phyloP scores from a whole-genome alignment of 2,888 invertebrate genomes.

The Eremobia ochroleuca region DNA sequence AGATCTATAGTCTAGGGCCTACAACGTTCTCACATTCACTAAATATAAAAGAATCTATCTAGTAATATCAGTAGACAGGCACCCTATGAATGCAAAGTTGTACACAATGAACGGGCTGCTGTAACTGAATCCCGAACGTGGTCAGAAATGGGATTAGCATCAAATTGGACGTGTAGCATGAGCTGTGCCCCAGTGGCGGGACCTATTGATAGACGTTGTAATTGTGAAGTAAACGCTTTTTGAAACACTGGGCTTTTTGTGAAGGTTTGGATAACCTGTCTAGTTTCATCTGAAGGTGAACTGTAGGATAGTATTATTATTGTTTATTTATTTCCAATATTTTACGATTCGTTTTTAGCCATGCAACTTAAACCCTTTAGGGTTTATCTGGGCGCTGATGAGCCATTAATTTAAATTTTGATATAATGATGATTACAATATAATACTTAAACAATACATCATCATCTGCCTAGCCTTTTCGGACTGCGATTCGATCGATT shows the following conservation, averaged over 20 bases:
- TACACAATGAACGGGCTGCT: slow-evolving; percentile 44
- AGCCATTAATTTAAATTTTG: not conserved
- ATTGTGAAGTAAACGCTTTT: slow-evolving; percentile 39
- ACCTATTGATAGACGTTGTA: slow-evolving; percentile 61
- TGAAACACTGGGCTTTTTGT: slow-evolving; percentile 11
- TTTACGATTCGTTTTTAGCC: too few relatives aligned
- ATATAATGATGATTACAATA: not conserved
- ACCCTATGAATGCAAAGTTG: slow-evolving; percentile 59
- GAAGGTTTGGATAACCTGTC: not conserved
- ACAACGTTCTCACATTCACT: not conserved
- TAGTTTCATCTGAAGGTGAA: not conserved
- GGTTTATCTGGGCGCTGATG: too few relatives aligned
- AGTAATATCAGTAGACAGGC: not conserved
- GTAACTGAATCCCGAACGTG: slow-evolving; percentile 61
- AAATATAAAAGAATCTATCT: not conserved
- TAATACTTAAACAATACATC: not conserved
- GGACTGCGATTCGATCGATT: too few relatives aligned
- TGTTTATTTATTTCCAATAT: too few relatives aligned
- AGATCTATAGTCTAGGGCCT: not conserved
- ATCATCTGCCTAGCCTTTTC: too few relatives aligned
- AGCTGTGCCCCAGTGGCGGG: slow-evolving; percentile 46
- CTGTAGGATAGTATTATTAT: not conserved
- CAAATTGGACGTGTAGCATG: slow-evolving; percentile 69
- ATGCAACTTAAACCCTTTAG: not conserved
- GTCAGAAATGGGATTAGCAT: slow-evolving; percentile 60